These are phyloP conservation scores for Metellina segmentata DNA, from an alignment of 2,888 invertebrate genomes.

Conservation along the genomic window DNA sequence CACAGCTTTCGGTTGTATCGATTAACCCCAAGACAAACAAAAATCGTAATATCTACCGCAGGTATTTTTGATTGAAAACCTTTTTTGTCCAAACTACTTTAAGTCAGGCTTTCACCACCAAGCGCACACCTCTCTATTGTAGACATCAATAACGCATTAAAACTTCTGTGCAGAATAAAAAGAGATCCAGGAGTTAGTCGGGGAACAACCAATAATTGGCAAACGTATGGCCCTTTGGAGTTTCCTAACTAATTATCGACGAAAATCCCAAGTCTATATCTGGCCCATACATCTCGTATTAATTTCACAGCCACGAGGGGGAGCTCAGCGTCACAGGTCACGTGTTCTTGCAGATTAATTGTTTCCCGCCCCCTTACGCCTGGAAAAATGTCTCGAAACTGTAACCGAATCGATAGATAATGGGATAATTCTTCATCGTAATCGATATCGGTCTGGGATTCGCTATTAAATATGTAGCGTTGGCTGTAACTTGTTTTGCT, in stretches of 20 bases:
- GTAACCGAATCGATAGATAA: constrained; percentile 75
- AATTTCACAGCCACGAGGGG: constrained; percentile 60
- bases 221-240: constrained; percentile 38
- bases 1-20: too few relatives aligned
- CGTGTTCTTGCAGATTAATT: constrained; percentile 70
- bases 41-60: too few relatives aligned
- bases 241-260: constrained; percentile 72
- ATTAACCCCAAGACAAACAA: too few relatives aligned
- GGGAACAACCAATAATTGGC: constrained; percentile 53
- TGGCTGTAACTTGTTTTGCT: constrained; percentile 8
- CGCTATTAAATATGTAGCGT: constrained; percentile 37
- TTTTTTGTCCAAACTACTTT: not conserved
- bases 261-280: constrained; percentile 57
- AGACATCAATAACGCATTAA: constrained; percentile 75
- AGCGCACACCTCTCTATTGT: not conserved
- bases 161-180: constrained; percentile 53
- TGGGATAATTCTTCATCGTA: constrained; percentile 74
- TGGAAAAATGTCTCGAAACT: constrained; percentile 70
- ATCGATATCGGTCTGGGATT: constrained; percentile 67
- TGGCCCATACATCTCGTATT: constrained; percentile 49
- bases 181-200: constrained; percentile 3
- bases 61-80: not conserved
- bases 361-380: constrained; percentile 31
- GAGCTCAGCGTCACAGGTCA: constrained; percentile 30
- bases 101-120: not conserved